Evolutionary conservation across 1,140 invertebrate species (phyloP).

Genomic region (Drosophila fuyamai): DNA sequence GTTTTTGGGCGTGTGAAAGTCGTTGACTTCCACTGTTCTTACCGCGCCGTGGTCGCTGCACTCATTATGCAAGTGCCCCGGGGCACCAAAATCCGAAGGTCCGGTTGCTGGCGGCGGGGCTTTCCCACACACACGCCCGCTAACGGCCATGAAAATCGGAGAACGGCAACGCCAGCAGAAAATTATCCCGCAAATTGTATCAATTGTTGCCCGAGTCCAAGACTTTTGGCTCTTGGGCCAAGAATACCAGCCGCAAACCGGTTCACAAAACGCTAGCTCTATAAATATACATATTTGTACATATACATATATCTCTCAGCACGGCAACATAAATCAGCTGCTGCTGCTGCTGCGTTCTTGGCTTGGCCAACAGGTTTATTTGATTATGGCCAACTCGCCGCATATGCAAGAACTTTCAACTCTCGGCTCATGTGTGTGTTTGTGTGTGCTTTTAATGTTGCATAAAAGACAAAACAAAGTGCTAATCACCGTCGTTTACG

Average conservation of each 20-base stretch:
- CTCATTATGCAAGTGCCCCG: conserved; percentile 42
- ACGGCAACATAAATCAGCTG: conserved; percentile 73
- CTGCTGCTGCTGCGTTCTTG: conserved; percentile 48
- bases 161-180: conserved; percentile 24
- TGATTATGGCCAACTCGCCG: conserved; percentile 55
- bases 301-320: conserved; percentile 15
- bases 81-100: conserved; percentile 25
- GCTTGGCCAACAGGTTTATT: conserved; percentile 72
- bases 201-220: conserved; percentile 64
- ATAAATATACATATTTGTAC: conserved; percentile 44
- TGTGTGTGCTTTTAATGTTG: conserved; percentile 7
- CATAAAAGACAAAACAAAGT: conserved; percentile 28
- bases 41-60: conserved; percentile 11
- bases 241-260: conserved; percentile 55
- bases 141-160: conserved; percentile 38
- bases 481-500: conserved; percentile 33
- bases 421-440: conserved; percentile 24
- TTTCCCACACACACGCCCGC: conserved; percentile 70
- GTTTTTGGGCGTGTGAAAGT: conserved; percentile 74
- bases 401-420: conserved; percentile 50
- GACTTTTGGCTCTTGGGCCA: conserved; percentile 44
- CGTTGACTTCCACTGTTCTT: conserved; percentile 45
- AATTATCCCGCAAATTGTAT: conserved; percentile 73
- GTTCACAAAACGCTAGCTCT: conserved; percentile 33
- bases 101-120: conserved; percentile 23